Evolutionary conservation across 2,113 vertebrate genomes (phyloP).

Genomic region (Hippocampus abdominalis): DNA sequence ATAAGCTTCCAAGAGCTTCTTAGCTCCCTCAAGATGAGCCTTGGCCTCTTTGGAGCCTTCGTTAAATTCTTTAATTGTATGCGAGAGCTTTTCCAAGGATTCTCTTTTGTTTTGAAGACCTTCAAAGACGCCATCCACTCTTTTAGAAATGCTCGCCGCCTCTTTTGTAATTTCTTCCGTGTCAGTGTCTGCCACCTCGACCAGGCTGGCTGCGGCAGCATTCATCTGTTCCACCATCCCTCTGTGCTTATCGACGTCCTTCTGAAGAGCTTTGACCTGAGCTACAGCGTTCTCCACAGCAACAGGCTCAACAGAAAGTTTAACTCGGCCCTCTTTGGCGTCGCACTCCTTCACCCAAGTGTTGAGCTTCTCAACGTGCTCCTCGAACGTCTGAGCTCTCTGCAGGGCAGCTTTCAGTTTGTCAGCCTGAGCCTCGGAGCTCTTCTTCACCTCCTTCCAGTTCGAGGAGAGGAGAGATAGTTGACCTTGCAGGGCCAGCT

Average conservation of each 20-base stretch:
- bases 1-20: conserved; percentile 80
- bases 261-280: conserved; percentile 83
- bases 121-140: conserved; percentile 78
- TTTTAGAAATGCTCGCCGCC: conserved; percentile 71
- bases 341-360: conserved; percentile 86
- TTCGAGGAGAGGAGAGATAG: conserved; percentile 77
- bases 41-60: conserved; percentile 80
- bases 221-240: conserved; percentile 84
- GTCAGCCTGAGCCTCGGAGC: conserved; percentile 73
- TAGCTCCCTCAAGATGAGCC: conserved; percentile 78
- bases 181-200: conserved; percentile 80
- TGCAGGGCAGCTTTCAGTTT: conserved; percentile 79
- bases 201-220: conserved; percentile 78
- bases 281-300: conserved; percentile 77
- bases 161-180: conserved; percentile 78
- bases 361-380: conserved; percentile 78
- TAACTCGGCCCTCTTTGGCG: conserved; percentile 66
- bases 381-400: conserved; percentile 81
- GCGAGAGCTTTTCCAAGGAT: conserved; percentile 80
- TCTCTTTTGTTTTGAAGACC: conserved; percentile 81
- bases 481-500: conserved; percentile 81
- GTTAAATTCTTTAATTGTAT: conserved; percentile 86
- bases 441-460: conserved; percentile 87
- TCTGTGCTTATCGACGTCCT: conserved; percentile 88
- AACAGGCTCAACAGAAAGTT: conserved; percentile 72